Conservation (phyloP, 2,113 vertebrate species). For the Caretta caretta region DNA sequence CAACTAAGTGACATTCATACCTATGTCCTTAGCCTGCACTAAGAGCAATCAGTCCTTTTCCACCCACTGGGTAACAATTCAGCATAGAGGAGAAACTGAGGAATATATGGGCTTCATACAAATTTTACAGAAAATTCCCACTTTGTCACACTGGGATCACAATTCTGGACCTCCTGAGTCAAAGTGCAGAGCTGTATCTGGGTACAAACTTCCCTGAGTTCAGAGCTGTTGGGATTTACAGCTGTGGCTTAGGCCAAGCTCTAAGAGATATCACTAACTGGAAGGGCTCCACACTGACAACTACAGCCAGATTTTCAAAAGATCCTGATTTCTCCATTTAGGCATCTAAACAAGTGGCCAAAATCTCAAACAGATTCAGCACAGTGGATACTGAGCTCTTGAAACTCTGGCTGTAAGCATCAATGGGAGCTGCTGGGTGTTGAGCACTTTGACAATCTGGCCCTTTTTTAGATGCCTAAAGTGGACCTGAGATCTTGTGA, state of each 20-base stretch:
- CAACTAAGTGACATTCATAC: too few species aligned
- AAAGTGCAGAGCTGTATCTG: background rate
- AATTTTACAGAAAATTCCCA: too few species aligned
- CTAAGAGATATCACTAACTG: background rate
- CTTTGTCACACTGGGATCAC: background rate
- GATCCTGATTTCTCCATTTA: background rate
- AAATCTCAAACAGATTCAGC: background rate
- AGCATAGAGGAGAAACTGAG: too few species aligned
- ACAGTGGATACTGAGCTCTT: background rate
- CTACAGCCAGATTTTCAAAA: background rate
- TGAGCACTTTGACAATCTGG: too few species aligned
- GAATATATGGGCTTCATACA: too few species aligned
- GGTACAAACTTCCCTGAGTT: background rate
- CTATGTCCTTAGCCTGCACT: too few species aligned
- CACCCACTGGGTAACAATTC: too few species aligned
- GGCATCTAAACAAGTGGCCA: background rate
- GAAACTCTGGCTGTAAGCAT: background rate
- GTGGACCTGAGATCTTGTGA: too few species aligned
- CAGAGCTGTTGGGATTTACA: background rate
- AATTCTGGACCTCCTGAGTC: background rate
- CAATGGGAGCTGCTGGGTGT: background rate
- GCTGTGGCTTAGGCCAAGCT: background rate
- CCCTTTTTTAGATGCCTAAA: too few species aligned
- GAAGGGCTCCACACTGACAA: background rate
- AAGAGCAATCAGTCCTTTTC: too few species aligned